phyloP scores from a whole-genome alignment of 2,797 vertebrate species.

The Microctenopoma lineatum region DNA sequence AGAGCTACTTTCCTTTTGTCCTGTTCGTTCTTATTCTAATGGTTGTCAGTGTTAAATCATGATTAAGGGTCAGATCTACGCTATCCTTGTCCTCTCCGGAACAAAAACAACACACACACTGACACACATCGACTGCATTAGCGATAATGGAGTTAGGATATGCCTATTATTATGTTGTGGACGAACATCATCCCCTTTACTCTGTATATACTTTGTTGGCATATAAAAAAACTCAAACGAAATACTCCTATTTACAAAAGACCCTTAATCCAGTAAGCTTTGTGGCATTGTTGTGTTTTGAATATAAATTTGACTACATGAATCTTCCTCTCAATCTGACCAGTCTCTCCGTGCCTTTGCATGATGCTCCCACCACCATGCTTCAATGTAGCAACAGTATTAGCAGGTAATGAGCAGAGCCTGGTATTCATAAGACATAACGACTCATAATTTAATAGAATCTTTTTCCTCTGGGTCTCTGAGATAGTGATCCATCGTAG shows the following conservation, averaged over 20 bases:
- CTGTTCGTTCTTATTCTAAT: conserved; percentile 30
- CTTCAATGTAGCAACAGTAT: background rate
- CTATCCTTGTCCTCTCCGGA: conserved; percentile 11
- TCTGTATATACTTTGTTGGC: no score
- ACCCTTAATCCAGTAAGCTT: no score
- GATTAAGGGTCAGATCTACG: conserved; percentile 30
- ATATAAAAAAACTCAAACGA: no score
- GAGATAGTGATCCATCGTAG: no score
- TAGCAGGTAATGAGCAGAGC: background rate
- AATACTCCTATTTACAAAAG: no score
- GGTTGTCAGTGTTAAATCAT: conserved; percentile 31
- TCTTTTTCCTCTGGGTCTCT: no score
- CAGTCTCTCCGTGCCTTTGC: no score
- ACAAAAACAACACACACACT: background rate
- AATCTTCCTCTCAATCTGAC: no score
- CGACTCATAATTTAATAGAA: no score
- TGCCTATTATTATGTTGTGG: conserved; percentile 38
- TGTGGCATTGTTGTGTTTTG: no score
- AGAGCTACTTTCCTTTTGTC: conserved; percentile 9
- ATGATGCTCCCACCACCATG: background rate
- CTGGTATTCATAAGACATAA: background rate
- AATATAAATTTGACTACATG: no score
- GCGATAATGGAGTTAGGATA: conserved; percentile 46
- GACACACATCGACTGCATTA: conserved; percentile 11
- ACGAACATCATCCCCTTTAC: background rate